phyloP scores from a whole-genome alignment of 2,113 vertebrate species.

The Epinephelus lanceolatus region DNA sequence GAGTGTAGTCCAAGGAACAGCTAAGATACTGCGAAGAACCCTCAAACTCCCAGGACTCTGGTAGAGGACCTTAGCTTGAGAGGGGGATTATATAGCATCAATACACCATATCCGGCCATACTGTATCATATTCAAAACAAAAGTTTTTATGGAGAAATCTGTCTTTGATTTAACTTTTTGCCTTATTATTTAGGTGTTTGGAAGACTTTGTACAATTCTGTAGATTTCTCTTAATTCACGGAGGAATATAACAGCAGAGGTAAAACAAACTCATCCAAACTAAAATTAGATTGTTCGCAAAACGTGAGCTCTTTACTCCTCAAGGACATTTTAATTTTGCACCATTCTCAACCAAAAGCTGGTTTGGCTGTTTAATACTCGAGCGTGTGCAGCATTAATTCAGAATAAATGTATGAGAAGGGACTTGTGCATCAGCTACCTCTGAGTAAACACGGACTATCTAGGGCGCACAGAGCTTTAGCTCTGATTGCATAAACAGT shows the following conservation, averaged over 20 bases:
- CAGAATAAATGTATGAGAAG: conserved; percentile 27
- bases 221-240: neutral
- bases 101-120: neutral
- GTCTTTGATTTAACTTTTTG: neutral
- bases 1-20: too few species aligned
- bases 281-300: neutral
- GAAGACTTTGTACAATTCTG: neutral
- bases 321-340: neutral
- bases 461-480: conserved; percentile 23
- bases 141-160: neutral
- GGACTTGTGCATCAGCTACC: neutral
- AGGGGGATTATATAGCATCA: neutral
- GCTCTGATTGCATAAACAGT: conserved; percentile 1
- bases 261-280: neutral
- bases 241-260: neutral
- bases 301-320: neutral
- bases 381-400: neutral
- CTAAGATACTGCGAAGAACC: too few species aligned
- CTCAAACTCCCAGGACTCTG: too few species aligned
- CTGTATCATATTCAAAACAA: neutral
- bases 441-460: conserved; percentile 17
- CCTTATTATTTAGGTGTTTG: neutral
- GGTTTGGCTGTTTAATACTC: neutral
- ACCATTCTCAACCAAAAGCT: neutral
- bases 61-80: too few species aligned